Evolutionary conservation across 2,888 invertebrate genomes (phyloP), one percentile per base, ranked within the genome.

Genomic region (Ectemnius lituratus): DNA sequence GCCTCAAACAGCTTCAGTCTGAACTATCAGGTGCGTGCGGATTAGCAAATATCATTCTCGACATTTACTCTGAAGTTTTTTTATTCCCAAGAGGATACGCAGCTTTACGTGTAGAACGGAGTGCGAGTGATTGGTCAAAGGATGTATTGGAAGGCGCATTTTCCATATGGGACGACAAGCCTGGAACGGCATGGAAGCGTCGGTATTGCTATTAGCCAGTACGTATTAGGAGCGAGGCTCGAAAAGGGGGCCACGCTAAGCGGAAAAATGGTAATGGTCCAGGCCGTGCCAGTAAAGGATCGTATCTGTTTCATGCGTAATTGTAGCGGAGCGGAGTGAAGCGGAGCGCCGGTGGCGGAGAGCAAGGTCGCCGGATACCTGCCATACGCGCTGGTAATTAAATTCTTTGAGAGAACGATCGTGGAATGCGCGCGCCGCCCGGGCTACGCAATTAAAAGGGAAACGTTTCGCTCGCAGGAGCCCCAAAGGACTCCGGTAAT

Each of bases 321-420:
- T 83, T 79, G 81, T 79, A 76, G 77, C 72, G 73, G 70, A 75
- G 64, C 59, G 72, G 20, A n/a, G 46, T 28, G 57, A 18, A 56
- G 60, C 18, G 28, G 20, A 11, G 13, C 23, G 60, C 61, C 73
- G 78, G 76, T 73, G 76, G 79, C 81, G 81, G 76, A 37, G 37
- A 37, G 37, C 37, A 16, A 52, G 52, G 52, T 52, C 52, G 52
- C n/a, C 67, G 78, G 81, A 78, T 84, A 83, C 76, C 81, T 82
- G 84, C 77, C 78, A 76, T 79, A 81, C 81, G 84, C 84, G 78
- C 75, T 76, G 86, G 88, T 89, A 90, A 90, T 90, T 89, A 90
- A 89, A 90, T 90, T 89, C 89, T 89, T 90, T 87, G 86, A 87
- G 85, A 88, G 88, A 89, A 89, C 88, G 88, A 89, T 88, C 85